These are phyloP conservation scores for Drosophila tripunctata DNA, from an alignment of 2,888 invertebrate genomes.

Conservation along the genomic window DNA sequence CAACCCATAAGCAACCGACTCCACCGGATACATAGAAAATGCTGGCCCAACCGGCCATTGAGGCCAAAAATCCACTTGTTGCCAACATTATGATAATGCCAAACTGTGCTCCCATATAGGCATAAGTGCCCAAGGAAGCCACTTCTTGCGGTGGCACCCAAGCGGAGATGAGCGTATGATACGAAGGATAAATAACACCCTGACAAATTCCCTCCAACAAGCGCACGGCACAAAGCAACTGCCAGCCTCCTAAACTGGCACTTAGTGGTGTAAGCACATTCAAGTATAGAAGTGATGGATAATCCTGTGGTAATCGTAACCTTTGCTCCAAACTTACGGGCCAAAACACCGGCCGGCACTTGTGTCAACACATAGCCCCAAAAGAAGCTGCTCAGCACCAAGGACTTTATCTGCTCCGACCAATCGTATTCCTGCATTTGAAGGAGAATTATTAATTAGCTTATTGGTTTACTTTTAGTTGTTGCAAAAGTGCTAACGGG, in stretches of 20 bases:
- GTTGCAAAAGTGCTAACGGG: constrained; percentile 33
- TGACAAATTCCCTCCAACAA: constrained; percentile 90
- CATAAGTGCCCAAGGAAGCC: constrained; percentile 86
- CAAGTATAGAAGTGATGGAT: constrained; percentile 87
- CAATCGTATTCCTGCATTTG: constrained; percentile 86
- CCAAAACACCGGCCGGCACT: constrained; percentile 88
- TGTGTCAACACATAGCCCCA: constrained; percentile 88
- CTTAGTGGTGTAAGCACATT: constrained; percentile 88
- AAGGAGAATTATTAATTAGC: fast-evolving
- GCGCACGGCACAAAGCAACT: constrained; percentile 87
- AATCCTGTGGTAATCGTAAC: constrained; percentile 85
- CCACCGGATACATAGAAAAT: constrained; percentile 87
- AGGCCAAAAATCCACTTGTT: constrained; percentile 88
- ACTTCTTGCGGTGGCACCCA: constrained; percentile 89
- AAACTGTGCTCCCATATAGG: constrained; percentile 87
- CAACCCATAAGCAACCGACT: constrained; percentile 85
- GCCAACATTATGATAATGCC: constrained; percentile 89
- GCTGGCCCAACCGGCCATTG: constrained; percentile 87
- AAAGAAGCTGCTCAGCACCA: constrained; percentile 88
- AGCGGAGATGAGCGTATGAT: constrained; percentile 89
- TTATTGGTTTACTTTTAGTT: neutral
- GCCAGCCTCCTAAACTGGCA: constrained; percentile 87
- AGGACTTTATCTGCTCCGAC: constrained; percentile 86
- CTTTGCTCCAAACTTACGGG: constrained; percentile 89
- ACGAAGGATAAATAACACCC: constrained; percentile 89